Base-by-base conservation (phyloP, 2,113 vertebrate genomes). In the Coregonus clupeaformis region DNA sequence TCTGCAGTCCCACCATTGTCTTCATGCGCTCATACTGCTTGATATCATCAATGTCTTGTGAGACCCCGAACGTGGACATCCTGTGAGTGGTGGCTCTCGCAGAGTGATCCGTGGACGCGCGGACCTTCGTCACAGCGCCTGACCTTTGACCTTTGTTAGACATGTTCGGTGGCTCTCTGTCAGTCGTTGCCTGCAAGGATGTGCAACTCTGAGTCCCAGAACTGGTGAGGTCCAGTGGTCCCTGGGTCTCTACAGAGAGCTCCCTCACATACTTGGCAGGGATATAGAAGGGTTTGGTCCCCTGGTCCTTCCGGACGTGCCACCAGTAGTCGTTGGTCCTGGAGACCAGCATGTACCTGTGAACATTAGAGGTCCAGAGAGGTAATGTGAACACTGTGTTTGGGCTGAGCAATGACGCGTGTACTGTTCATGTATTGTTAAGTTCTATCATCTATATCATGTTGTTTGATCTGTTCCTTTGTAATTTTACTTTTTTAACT, bases 311-410 rank as follows among this genome's bases (percentile, higher is more conserved):
- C 70, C 90, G 77, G 57, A 99, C 96, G 0, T 95, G 94, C 97
- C 97, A 98, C 96, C 97, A 98, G 90, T 96, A 93, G 6, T 95
- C 91, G 0, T 94, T 97, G 24, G 95, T 96, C 68, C 92, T 92
- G 60, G 92, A 91, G 66, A 98, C 77, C 24, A 98, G 94, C 45
- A 94, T 83, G 71, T 96, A 98, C 70, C 49, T 52, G 49, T 18
- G 16, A 52, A 52, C 16, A 18, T 52, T 52, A 52, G 36, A 42
- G 36, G 36, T 9, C 36, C 36, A 11, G 36, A 42, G 9, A 42
- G 9, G 36, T 9, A 42, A 42, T 0, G 9, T 42, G 36, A 42
- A 42, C 3, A 16, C 5, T 52, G 16, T 52, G 16, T 52, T 42
- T 42, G 36, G 36, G 9, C 36, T 42, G 36, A 11, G 36, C 36